Base-by-base conservation (phyloP, 2,888 invertebrate genomes). In the Polydrusus cervinus region DNA sequence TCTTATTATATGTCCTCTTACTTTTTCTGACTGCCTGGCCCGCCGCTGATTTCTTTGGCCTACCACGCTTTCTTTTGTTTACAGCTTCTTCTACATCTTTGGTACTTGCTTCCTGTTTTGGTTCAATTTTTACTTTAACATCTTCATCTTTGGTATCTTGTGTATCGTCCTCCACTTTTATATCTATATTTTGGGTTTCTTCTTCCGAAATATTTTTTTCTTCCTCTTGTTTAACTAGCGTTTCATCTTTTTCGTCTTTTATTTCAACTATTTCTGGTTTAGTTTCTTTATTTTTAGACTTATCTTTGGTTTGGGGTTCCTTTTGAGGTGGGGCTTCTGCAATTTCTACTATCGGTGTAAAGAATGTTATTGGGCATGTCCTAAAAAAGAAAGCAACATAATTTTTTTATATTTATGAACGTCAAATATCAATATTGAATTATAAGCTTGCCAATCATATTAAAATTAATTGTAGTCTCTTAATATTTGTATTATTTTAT, bases 261-360 rank as follows among this genome's bases (percentile, higher is more conserved):
- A 79, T 77, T 64, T 76, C 69, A 14, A 78, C 78, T 47, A 79
- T 75, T 18, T 76, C 71, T 20, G n/a, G 75, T 20, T 77, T 62
- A 14, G 0, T 20, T 30, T 71, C 38, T 13, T 45, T 43, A 30
- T 11, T 49, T 53, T 69, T 69, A 38, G 64, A 11, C 25, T 40
- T 60, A 9, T 60, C 73, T 68, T 73, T 73, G 61, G 73, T 60
- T 20, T 51, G 38, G 9, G 14, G 64, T 43, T 47, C 14, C 9
- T 67, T 25, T 34, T 77, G 67, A 1, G 75, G 73, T 11, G 79
- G 78, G 13, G 74, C 75, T 78, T 86, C 86, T 14, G 84, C 81
- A 75, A 86, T 81, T 67, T 83, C 84, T 66, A 86, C 82, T 62
- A 85, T 85, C 60, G 86, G 85, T 38, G 82, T 83, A 78, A 85